Base-by-base conservation (phyloP, 2,888 invertebrate species). In the Pseudococcus jackbeardsleyi region DNA sequence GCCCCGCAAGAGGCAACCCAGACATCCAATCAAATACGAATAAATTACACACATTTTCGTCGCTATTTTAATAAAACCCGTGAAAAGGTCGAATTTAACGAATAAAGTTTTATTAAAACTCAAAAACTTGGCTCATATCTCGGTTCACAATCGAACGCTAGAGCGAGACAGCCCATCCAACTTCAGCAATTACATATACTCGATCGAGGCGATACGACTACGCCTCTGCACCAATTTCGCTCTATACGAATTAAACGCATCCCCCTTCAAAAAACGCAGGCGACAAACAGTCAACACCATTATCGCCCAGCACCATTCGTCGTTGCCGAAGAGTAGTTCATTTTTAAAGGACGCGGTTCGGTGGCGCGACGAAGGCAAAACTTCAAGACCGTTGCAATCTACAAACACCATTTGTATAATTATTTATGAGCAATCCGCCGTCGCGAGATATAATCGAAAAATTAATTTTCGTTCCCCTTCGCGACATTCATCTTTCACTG, bases 361-460 rank as follows among this genome's bases (percentile, higher is more conserved):
- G 72, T 17, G 15, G 12, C 72, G 33, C 3, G 6, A 22, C 39
- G 33, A 8, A 17, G 15, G 33, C 72, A 26, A 68, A 68, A 22
- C 26, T 68, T 68, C 68, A 68, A 68, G 68, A 68, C 68, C 68
- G 72, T 33, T 72, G 72, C 72, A 72, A 72, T 72, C 72, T 72
- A 72, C 72, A 72, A 72, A 72, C 72, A 33, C 72, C 72, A 72
- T 72, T 72, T 72, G 72, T 72, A 72, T 33, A 72, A 72, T 72
- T 72, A 72, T 72, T 72, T 72, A 72, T 64, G 64, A 22, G 64
- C 33, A 33, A 72, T 72, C 72, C 72, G 15, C 33, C 72, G 26
- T 72, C 72, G 68, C 17, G 33, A 84, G 54, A 84, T 84, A 54
- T 84, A 84, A 84, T 84, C 84, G 84, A 84, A 84, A 84, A 84